Percentiles rank a stretch among this genome's conserved stretches.
Conservation (phyloP, 2,113 vertebrate species). For the Actenoides lindsayi region DNA sequence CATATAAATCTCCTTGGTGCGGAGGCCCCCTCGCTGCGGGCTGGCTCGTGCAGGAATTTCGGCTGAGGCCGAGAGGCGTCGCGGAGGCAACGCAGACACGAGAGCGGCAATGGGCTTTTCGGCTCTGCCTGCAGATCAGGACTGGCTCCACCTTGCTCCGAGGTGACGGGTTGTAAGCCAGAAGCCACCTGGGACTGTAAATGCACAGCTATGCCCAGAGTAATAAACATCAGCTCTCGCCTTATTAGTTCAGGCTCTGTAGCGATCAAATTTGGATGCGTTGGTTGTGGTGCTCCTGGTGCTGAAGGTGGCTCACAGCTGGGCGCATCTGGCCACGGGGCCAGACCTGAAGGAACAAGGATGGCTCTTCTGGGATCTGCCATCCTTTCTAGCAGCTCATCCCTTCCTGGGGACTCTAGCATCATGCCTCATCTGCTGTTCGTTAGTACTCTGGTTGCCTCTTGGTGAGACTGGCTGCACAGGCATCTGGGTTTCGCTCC, state of each 20-base stretch:
- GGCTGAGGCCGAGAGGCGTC: fast-evolving
- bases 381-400: not conserved
- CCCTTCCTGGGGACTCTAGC: not conserved
- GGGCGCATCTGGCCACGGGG: not conserved
- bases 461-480: fast-evolving
- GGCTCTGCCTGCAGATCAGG: not conserved
- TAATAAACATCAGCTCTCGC: not conserved
- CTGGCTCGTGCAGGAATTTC: not conserved
- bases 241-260: not conserved
- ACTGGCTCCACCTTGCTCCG: not conserved
- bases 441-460: not conserved
- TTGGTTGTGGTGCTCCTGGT: not conserved
- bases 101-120: not conserved
- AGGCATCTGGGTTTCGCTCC: not conserved
- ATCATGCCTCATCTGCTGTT: not conserved
- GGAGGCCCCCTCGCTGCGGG: not conserved
- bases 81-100: not conserved
- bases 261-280: fast-evolving
- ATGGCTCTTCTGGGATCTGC: not conserved
- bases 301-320: not conserved
- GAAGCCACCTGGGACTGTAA: not conserved
- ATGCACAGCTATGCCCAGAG: not conserved
- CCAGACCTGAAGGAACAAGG: not conserved
- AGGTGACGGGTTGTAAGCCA: not conserved
- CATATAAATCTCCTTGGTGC: slow-evolving; percentile 8